Evolutionary conservation across 2,113 vertebrate genomes (phyloP), one percentile per base, ranked within the genome.

Genomic region (Protomyctophum bolini): DNA sequence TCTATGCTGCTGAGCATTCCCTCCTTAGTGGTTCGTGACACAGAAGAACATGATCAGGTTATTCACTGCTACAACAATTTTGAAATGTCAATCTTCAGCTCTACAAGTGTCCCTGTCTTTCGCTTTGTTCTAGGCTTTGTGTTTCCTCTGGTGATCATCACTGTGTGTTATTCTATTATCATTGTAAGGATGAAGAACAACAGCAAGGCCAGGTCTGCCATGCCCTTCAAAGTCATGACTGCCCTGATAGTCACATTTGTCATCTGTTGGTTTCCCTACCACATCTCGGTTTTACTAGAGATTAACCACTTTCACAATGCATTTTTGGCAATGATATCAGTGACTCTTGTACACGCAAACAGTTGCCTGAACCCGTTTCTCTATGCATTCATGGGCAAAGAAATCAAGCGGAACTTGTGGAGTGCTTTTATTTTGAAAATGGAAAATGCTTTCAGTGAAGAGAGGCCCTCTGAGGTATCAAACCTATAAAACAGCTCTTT

Each of bases 271-370:
- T 6, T 41, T 41, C 33, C 33, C 33, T 41, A 41, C 33, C 33
- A 41, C 33, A 41, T 41, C 33, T 41, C 4, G 1, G 4, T 59
- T 28, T 14, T 70, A 6, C 47, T 65, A 1, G 60, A 63, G 45
- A 9, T 33, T 41, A 49, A 57, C 46, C 54, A 21, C 33, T 6
- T 4, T 6, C 7, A 45, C 8, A 48, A 21, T 21, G 21, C 1
- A 21, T 21, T 21, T 0, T 94, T 63, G n/a, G n/a, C n/a, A n/a
- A 91, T 92, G 1, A 63, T 94, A 33, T 91, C 90, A 75, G 91
- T 85, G 0, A 88, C 89, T 0, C 33, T 95, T 0, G 93, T 93
- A 0, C 88, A 87, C 0, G 90, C 91, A 72, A 41, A 41, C 33
- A 41, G 33, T 41, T 41, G 33, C 33, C 33, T 41, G 33, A 3